These are phyloP conservation scores for Morphnarchus princeps DNA, from an alignment of 2,113 vertebrate species.

Conservation along the genomic window DNA sequence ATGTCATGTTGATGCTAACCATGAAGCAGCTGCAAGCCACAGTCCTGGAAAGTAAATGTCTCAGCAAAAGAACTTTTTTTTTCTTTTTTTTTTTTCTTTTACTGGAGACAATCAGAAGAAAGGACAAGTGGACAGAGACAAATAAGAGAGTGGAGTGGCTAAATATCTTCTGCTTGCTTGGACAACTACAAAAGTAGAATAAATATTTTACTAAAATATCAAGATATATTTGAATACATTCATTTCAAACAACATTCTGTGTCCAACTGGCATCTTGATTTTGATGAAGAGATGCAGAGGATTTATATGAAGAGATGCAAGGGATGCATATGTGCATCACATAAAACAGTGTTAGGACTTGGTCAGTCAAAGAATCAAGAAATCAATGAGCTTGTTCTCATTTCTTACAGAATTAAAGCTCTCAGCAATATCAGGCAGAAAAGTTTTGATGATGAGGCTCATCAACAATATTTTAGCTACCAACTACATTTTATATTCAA, in stretches of 20 bases:
- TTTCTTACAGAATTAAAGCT: neutral
- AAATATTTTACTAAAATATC: neutral
- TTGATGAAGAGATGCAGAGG: neutral
- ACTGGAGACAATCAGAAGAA: neutral
- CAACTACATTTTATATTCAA: neutral
- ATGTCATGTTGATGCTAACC: neutral
- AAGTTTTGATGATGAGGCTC: neutral
- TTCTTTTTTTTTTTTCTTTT: neutral
- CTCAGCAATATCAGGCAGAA: neutral
- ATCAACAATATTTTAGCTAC: neutral
- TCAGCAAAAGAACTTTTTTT: neutral
- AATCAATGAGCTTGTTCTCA: neutral
- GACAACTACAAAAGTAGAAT: neutral
- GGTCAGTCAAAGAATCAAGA: neutral
- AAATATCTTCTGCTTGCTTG: neutral
- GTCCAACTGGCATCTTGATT: neutral
- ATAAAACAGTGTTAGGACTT: neutral
- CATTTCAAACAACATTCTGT: neutral
- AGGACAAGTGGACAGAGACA: neutral
- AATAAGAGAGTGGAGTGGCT: neutral
- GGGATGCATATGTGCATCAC: neutral
- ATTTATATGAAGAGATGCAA: neutral
- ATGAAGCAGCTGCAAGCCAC: neutral
- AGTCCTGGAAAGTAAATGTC: neutral
- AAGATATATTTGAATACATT: neutral